Evolutionary conservation across 1,140 invertebrate genomes (phyloP).

Genomic region (Rhyacophila brunnea): DNA sequence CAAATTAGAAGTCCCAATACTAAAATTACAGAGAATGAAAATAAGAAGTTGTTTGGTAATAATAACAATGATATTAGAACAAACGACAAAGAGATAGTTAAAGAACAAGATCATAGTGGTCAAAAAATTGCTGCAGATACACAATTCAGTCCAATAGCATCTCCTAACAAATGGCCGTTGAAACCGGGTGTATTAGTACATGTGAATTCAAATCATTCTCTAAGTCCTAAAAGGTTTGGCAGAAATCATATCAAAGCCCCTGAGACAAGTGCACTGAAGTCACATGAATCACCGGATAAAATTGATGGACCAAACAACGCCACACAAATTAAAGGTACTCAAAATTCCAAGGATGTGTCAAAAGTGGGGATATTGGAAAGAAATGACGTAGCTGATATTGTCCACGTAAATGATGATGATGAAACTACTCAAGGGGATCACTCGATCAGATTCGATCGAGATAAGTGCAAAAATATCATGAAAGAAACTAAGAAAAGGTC

Average conservation of each 20-base stretch:
- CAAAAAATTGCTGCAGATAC: constrained; percentile 32
- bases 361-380: constrained; percentile 47
- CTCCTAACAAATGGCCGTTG: constrained; percentile 74
- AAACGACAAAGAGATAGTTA: constrained; percentile 31
- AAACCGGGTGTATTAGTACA: constrained; percentile 85
- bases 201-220: constrained; percentile 63
- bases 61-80: constrained; percentile 38
- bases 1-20: background rate
- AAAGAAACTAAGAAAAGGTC: constrained; percentile 18
- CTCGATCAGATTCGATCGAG: constrained; percentile 43
- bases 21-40: constrained; percentile 36
- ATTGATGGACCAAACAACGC: constrained; percentile 5
- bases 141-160: constrained; percentile 53
- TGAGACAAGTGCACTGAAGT: constrained; percentile 30
- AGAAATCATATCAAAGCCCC: constrained; percentile 39
- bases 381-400: constrained; percentile 36
- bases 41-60: constrained; percentile 37
- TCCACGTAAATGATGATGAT: constrained; percentile 38
- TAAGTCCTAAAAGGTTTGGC: constrained; percentile 53
- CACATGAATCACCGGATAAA: constrained; percentile 29
- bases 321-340: background rate
- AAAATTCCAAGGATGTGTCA: constrained; percentile 16
- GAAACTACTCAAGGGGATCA: constrained; percentile 45
- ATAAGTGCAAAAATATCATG: constrained; percentile 35
- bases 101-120: constrained; percentile 38